Evolutionary conservation across 2,797 vertebrate genomes (phyloP), one percentile per base, ranked within the genome.

Genomic region (Todus mexicanus): DNA sequence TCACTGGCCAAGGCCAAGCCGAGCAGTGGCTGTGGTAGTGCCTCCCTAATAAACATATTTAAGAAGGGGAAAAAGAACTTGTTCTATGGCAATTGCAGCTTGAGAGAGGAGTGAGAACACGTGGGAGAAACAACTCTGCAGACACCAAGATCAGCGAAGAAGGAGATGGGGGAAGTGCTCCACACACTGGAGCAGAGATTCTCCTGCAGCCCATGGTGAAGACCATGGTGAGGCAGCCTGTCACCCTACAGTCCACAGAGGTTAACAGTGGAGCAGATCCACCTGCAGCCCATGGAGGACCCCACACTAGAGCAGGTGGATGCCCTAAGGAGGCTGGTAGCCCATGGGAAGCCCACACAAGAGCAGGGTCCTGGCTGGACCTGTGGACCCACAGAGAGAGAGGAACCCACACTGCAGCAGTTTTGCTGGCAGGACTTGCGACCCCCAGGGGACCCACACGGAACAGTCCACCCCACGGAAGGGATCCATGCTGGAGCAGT

Each of bases 111-210:
- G 16, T 18, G 21, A 66, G 31, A 42, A 16, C 9, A 42, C 5
- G 7, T 48, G 21, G 54, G 29, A 61, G 61, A 3, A 68, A 54
- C 9, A 75, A 9, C 31, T 9, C 35, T 35, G 54, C 15, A 47
- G 53, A 59, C 45, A 25, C 20, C 33, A 7, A 33, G 40, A 11
- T 12, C 33, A 33, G 33, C 40, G 56, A 3, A 66, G 37, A 10
- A 66, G 38, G 18, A 65, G 21, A 5, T 14, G 10, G 9, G 65
- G n/a, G n/a, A 81, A 4, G 15, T 63, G 35, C 35, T 63, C 17
- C 73, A 73, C 40, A 0, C 0, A 0, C 40, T 1, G 0, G 11
- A 43, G 40, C n/a, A 68, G 56, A 74, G 19, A 38, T 33, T 47
- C 6, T 12, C 31, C 19, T 35, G 20, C 47, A 48, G 54, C 31